A percentile compares a stretch with the other conserved stretches of the same genome.
phyloP scores from a whole-genome alignment of 2,113 vertebrate species.

The Mus musculus region DNA sequence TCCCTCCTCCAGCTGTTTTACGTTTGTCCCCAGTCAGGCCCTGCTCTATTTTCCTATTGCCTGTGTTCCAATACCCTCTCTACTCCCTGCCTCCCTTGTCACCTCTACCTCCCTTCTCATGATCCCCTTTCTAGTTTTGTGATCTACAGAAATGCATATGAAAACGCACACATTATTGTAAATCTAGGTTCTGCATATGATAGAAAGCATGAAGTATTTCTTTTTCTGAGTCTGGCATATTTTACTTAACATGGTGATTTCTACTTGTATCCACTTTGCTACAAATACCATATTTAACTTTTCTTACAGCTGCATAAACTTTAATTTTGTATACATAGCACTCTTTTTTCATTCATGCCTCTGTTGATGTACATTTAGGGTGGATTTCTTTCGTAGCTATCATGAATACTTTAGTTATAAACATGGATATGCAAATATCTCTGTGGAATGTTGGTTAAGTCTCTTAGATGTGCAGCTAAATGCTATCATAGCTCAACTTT shows the following conservation, averaged over 20 bases:
- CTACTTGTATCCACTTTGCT: neutral
- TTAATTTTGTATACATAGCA: neutral
- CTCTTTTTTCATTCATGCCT: neutral
- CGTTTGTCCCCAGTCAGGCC: neutral
- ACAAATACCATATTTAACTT: neutral
- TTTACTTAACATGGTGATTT: neutral
- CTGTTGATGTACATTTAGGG: neutral
- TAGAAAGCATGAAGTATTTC: neutral
- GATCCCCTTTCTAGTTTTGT: neutral
- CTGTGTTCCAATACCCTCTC: neutral
- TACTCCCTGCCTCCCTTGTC: neutral
- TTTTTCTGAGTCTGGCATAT: neutral
- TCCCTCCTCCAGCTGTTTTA: neutral
- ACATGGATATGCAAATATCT: neutral
- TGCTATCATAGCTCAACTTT: neutral
- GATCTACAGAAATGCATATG: neutral
- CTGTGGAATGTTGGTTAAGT: neutral
- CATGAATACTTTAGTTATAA: neutral
- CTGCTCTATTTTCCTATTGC: neutral
- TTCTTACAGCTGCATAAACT: neutral
- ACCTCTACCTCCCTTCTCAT: neutral
- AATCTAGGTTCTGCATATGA: neutral
- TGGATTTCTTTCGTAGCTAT: neutral
- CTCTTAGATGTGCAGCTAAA: no score
- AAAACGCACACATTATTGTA: neutral